phyloP scores from a whole-genome alignment of 1,140 invertebrate species.

The Caenorhabditis inopinata region DNA sequence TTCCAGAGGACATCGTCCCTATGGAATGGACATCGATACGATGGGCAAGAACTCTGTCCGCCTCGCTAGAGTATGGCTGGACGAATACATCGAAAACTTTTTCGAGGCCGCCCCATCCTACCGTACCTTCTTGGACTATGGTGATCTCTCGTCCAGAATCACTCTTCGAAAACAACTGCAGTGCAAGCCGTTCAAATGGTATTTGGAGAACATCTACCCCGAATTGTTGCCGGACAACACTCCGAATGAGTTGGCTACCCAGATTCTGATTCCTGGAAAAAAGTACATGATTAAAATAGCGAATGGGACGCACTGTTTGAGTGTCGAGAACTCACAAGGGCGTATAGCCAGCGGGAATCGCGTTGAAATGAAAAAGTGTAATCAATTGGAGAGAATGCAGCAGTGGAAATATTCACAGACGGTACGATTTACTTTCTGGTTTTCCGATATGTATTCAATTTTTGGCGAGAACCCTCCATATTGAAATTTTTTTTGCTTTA shows the following conservation, averaged over 20 bases:
- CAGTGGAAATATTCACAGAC: slow-evolving; percentile 37
- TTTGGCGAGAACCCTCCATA: too few species aligned
- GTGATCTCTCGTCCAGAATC: slow-evolving; percentile 79
- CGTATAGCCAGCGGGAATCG: slow-evolving; percentile 40
- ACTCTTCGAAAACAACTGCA: slow-evolving; percentile 78
- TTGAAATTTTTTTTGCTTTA: too few species aligned
- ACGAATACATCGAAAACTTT: slow-evolving; percentile 72
- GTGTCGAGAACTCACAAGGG: slow-evolving; percentile 41
- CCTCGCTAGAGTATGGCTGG: slow-evolving; percentile 92
- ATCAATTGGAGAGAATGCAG: slow-evolving; percentile 37
- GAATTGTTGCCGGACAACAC: slow-evolving; percentile 49
- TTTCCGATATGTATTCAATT: too few species aligned
- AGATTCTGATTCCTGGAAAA: slow-evolving; percentile 27
- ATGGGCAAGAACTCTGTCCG: slow-evolving; percentile 83
- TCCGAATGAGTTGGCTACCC: background rate
- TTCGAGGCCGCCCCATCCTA: slow-evolving; percentile 51
- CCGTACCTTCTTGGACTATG: slow-evolving; percentile 65
- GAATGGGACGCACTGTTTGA: slow-evolving; percentile 42
- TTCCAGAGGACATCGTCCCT: slow-evolving; percentile 44
- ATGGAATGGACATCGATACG: slow-evolving; percentile 77
- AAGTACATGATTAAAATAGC: slow-evolving; percentile 35
- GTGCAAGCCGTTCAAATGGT: slow-evolving; percentile 97
- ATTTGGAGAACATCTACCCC: slow-evolving; percentile 70
- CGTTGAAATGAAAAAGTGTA: slow-evolving; percentile 43
- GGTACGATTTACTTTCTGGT: too few species aligned